Percentiles rank a stretch among this genome's conserved stretches.
These are phyloP conservation scores for Prolemur simus DNA, from an alignment of 2,113 vertebrate genomes.

Conservation along the genomic window DNA sequence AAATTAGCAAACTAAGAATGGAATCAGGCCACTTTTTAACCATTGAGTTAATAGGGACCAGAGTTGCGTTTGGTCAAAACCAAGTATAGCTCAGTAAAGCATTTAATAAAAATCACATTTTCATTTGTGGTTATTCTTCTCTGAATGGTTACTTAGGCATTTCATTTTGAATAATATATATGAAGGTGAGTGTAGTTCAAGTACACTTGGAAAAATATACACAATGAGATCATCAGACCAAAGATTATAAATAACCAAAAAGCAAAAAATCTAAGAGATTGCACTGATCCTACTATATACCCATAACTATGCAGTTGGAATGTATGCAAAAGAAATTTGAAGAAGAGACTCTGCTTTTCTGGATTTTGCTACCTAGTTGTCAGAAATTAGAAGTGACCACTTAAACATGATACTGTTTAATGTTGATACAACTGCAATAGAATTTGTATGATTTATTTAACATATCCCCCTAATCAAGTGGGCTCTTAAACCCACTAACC, in stretches of 20 bases:
- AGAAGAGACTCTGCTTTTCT: not conserved
- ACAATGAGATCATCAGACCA: not conserved
- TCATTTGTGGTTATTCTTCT: not conserved
- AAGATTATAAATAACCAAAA: not conserved
- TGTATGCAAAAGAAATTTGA: not conserved
- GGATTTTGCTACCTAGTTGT: not conserved
- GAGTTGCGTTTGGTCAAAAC: not conserved
- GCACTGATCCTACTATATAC: not conserved
- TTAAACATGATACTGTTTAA: not conserved
- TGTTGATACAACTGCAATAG: not conserved
- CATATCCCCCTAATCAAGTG: not conserved
- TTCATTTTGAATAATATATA: slow-evolving; percentile 14
- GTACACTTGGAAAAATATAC: not conserved
- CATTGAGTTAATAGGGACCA: not conserved
- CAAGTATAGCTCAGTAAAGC: not conserved
- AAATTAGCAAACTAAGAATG: not conserved
- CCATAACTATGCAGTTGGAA: not conserved
- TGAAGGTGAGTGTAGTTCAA: not conserved
- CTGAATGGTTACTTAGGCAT: not conserved
- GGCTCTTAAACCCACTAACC: not conserved
- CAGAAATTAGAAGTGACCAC: not conserved
- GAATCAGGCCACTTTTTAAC: not conserved
- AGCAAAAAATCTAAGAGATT: not conserved
- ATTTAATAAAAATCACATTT: not conserved
- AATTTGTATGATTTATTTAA: slow-evolving; percentile 20